Evolutionary conservation across 2,113 vertebrate genomes (phyloP).

Genomic region (Furnarius figulus): DNA sequence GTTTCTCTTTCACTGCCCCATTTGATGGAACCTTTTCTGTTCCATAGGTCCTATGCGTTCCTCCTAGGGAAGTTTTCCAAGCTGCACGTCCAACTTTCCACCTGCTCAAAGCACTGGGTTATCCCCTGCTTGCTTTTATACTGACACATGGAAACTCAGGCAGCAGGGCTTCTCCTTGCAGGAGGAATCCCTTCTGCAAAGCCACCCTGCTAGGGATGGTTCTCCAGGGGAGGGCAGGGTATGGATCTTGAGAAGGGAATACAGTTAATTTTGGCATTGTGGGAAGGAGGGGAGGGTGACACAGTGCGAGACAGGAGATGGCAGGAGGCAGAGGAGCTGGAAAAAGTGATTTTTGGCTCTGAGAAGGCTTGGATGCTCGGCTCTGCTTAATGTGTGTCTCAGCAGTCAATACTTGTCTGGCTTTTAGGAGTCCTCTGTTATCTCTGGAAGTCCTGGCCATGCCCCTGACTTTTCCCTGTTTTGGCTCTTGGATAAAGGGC

Average conservation of each 20-base stretch:
- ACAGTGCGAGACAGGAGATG: neutral
- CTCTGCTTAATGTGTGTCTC: fast-evolving
- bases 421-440: neutral
- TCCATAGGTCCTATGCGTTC: neutral
- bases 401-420: neutral
- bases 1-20: neutral
- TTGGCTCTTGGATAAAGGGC: neutral
- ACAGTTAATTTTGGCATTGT: neutral
- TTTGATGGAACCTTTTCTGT: neutral
- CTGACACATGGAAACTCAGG: fast-evolving
- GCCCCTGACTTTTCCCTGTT: neutral
- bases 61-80: neutral
- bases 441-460: neutral
- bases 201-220: neutral
- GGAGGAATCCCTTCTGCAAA: neutral
- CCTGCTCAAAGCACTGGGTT: neutral
- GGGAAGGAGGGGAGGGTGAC: neutral
- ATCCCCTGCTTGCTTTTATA: neutral
- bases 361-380: neutral
- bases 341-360: neutral
- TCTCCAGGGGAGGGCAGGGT: neutral
- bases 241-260: neutral
- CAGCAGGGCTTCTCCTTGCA: neutral
- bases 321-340: neutral
- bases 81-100: neutral